Conservation (phyloP, 2,113 vertebrate species). For the Arenaria interpres region DNA sequence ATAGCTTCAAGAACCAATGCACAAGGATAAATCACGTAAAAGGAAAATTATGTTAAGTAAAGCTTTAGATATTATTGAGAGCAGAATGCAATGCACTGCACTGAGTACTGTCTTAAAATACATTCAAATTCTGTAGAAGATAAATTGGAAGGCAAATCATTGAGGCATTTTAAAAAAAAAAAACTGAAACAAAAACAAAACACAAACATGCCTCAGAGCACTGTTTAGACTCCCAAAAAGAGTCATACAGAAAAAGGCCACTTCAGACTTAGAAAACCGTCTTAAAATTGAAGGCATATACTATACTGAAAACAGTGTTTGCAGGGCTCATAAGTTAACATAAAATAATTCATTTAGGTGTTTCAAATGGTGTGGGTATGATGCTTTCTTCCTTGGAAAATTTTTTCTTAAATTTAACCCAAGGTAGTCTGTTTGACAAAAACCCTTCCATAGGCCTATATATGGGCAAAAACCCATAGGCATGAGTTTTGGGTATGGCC, state of each 20-base stretch:
- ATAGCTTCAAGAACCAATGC: neutral
- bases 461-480: neutral
- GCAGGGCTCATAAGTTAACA: neutral
- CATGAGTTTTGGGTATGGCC: no score
- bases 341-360: neutral
- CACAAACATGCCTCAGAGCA: neutral
- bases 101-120: neutral
- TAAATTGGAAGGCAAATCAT: neutral
- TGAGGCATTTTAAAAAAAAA: neutral
- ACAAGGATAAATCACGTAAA: neutral
- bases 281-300: neutral
- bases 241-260: neutral
- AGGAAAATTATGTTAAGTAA: neutral
- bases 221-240: neutral
- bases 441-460: accelerated
- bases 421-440: neutral
- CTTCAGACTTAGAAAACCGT: neutral
- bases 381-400: neutral
- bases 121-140: neutral
- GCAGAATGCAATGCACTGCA: neutral
- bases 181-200: neutral
- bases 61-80: neutral
- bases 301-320: neutral
- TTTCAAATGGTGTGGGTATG: neutral
- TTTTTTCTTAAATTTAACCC: neutral